A percentile compares a stretch with the other conserved stretches of the same genome.
Evolutionary conservation across 2,113 vertebrate genomes (phyloP).

Genomic region (Circaetus gallicus): DNA sequence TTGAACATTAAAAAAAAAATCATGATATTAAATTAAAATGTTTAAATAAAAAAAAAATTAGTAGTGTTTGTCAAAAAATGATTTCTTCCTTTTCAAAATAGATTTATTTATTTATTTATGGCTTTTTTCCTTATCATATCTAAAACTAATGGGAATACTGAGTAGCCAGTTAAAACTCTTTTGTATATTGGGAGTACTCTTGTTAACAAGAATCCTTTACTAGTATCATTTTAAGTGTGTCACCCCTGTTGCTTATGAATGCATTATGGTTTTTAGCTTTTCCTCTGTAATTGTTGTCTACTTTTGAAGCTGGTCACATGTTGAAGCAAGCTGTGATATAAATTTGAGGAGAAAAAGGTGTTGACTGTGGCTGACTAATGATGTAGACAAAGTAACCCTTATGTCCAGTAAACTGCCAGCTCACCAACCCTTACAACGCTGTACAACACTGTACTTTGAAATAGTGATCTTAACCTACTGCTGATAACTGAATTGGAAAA

Average conservation of each 20-base stretch:
- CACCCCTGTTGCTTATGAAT: background rate
- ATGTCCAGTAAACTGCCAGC: background rate
- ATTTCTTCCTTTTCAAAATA: rapidly evolving
- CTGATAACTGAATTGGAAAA: background rate
- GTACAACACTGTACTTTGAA: background rate
- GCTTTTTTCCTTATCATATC: background rate
- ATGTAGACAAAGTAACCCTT: background rate
- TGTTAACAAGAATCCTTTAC: background rate
- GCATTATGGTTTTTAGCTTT: background rate
- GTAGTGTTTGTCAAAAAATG: background rate
- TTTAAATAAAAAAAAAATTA: background rate
- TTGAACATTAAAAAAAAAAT: background rate
- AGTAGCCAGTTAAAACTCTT: background rate
- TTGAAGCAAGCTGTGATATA: background rate
- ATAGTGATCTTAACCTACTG: background rate
- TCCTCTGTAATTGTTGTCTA: background rate
- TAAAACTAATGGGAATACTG: background rate
- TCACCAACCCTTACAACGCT: background rate
- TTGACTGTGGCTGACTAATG: background rate
- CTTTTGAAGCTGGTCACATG: background rate
- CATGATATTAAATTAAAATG: background rate
- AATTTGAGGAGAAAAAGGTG: background rate
- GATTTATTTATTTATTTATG: background rate
- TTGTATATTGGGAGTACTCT: background rate
- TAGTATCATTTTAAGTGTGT: background rate